phyloP scores from a whole-genome alignment of 2,113 vertebrate genomes.

The Planiliza haematocheilus region DNA sequence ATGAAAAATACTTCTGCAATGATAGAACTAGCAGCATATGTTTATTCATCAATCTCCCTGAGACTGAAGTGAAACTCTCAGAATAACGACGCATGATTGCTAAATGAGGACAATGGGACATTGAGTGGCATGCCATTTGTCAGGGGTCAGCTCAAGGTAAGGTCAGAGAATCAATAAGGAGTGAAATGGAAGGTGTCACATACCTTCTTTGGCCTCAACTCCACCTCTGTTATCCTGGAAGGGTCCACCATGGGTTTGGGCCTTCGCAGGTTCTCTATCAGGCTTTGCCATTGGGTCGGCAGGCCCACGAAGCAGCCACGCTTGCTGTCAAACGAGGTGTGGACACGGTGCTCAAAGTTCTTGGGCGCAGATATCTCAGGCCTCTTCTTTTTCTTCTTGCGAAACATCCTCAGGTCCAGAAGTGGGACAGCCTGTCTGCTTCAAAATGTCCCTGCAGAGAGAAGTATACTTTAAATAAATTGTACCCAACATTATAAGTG shows the following conservation, averaged over 20 bases:
- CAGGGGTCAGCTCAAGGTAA: constrained; percentile 10
- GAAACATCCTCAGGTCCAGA: constrained; percentile 89
- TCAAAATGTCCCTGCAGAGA: constrained; percentile 53
- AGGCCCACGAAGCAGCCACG: constrained; percentile 94
- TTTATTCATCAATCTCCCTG: neutral
- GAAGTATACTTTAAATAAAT: constrained; percentile 23
- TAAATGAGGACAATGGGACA: neutral
- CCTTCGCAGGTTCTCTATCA: constrained; percentile 93
- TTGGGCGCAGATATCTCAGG: constrained; percentile 96
- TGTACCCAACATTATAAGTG: neutral
- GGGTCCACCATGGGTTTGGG: constrained; percentile 97
- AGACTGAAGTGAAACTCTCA: constrained; percentile 2
- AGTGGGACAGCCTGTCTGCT: constrained; percentile 61
- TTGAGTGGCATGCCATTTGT: neutral
- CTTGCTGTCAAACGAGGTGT: constrained; percentile 96
- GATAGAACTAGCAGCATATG: constrained; percentile 9
- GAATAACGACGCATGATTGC: neutral
- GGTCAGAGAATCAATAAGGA: constrained; percentile 22
- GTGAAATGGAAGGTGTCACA: constrained; percentile 8
- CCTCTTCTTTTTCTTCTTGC: constrained; percentile 99
- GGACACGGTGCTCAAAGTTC: constrained; percentile 98
- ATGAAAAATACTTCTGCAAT: constrained; percentile 17
- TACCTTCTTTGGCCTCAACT: constrained; percentile 98
- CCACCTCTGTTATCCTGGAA: constrained; percentile 94
- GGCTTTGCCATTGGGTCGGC: constrained; percentile 97